phyloP scores from a whole-genome alignment of 2,113 vertebrate genomes.

The Erythrocercus mccallii region DNA sequence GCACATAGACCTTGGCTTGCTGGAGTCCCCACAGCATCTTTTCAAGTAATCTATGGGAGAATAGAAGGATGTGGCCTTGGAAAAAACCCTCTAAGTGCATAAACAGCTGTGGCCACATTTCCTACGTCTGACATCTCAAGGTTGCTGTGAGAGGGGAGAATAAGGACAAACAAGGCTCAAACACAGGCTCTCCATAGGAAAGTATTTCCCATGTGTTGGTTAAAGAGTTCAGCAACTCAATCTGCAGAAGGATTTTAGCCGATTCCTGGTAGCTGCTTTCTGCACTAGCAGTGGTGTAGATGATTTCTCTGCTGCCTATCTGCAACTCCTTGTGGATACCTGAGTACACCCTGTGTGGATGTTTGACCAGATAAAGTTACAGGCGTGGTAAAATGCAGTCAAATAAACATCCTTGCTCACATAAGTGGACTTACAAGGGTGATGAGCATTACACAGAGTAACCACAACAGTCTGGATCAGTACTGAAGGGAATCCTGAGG shows the following conservation, averaged over 20 bases:
- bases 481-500: background rate
- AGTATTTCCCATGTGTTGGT: background rate
- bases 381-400: background rate
- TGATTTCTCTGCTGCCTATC: background rate
- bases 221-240: background rate
- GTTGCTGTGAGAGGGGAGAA: slow-evolving; percentile 34
- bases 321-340: background rate
- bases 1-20: slow-evolving; percentile 12
- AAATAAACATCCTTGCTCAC: background rate
- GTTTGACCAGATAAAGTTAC: background rate
- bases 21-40: slow-evolving; percentile 48
- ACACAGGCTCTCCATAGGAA: background rate
- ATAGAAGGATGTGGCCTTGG: slow-evolving; percentile 57
- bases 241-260: background rate
- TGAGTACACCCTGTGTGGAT: fast-evolving
- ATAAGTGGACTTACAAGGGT: background rate
- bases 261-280: background rate
- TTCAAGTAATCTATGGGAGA: background rate
- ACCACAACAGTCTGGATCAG: background rate
- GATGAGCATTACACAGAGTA: background rate
- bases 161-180: background rate
- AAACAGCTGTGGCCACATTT: slow-evolving; percentile 73
- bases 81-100: slow-evolving; percentile 61
- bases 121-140: slow-evolving; percentile 66
- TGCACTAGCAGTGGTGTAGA: background rate